phyloP scores from a whole-genome alignment of 2,888 invertebrate species.

The Podotricha telesiphe region DNA sequence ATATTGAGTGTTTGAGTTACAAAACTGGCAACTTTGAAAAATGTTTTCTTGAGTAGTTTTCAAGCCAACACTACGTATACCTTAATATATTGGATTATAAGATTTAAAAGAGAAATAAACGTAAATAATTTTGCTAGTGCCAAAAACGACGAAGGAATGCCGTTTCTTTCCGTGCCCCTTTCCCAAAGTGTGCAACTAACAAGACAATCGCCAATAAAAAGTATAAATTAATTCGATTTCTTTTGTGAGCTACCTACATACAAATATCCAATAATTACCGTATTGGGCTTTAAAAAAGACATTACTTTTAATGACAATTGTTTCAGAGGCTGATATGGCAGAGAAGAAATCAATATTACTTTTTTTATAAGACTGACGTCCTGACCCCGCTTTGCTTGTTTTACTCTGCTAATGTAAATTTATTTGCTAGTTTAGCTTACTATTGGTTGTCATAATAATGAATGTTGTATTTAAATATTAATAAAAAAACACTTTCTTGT shows the following conservation, averaged over 20 bases:
- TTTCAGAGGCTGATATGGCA: background rate
- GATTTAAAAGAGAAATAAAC: constrained; percentile 9
- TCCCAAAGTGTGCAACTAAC: constrained; percentile 3
- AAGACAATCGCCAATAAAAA: constrained; percentile 18
- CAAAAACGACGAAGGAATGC: constrained; percentile 20
- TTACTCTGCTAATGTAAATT: too few species aligned
- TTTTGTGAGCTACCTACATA: background rate
- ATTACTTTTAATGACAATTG: constrained; percentile 7
- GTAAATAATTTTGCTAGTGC: background rate
- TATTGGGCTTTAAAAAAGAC: background rate
- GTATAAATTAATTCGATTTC: background rate
- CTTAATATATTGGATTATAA: background rate
- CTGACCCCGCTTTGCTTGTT: too few species aligned
- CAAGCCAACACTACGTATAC: background rate
- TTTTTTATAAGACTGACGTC: background rate
- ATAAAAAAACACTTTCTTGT: too few species aligned
- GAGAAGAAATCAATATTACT: background rate
- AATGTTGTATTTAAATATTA: too few species aligned
- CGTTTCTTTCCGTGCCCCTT: constrained; percentile 15
- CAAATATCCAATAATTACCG: background rate
- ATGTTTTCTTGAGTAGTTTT: background rate
- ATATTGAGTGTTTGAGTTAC: too few species aligned
- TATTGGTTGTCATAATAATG: too few species aligned
- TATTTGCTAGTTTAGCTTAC: too few species aligned
- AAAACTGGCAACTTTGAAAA: too few species aligned